Base-by-base conservation (phyloP, 1,140 invertebrate species). In the Leptoteleia sp. region DNA sequence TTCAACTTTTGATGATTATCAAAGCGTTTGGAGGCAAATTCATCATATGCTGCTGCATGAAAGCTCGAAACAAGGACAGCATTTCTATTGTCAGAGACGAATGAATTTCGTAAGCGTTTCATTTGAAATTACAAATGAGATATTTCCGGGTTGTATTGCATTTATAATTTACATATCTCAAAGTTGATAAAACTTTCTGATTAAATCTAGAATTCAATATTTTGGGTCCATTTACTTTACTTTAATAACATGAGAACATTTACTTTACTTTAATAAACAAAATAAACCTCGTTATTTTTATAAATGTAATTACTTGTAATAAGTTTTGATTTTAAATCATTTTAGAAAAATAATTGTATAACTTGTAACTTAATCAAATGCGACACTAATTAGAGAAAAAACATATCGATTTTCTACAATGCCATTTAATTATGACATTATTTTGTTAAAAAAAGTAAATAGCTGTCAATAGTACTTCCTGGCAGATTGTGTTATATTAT, bases 61-160 rank as follows among this genome's bases (percentile, higher is more conserved):
- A 43, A 57, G 61, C 61, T 54, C 54, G 61, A 50, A 64, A 43
- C 33, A 42, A 40, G 52, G 35, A 50, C 54, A 61, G 67, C 61
- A 78, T 78, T 72, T 72, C 54, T 72, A 70, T 55, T 52, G 27
- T 61, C 33, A 37, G 15, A 57, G 37, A 37, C 16, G 67, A 68
- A 78, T 67, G 68, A 72, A 78, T 78, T 78, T 72, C 67, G 68
- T 42, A 68, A 78, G 76, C 67, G 61, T 61, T 68, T 57, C 50
- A 35, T 57, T 75, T 59, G 61, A 52, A 65, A 48, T 25, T 43
- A 31, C 42, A 61, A 62, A 54, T 40, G 59, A 55, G 62, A 35
- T 12, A 43, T 40, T 38, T 35, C 37, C 54, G 52, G 19, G 55
- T 72, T 61, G 13, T 54, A 22, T 38, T 64, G 42, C 65, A 72